Evolutionary conservation across 2,797 vertebrate species (phyloP), one percentile per base, ranked within the genome.

Genomic region (Crocodylus rhombifer): DNA sequence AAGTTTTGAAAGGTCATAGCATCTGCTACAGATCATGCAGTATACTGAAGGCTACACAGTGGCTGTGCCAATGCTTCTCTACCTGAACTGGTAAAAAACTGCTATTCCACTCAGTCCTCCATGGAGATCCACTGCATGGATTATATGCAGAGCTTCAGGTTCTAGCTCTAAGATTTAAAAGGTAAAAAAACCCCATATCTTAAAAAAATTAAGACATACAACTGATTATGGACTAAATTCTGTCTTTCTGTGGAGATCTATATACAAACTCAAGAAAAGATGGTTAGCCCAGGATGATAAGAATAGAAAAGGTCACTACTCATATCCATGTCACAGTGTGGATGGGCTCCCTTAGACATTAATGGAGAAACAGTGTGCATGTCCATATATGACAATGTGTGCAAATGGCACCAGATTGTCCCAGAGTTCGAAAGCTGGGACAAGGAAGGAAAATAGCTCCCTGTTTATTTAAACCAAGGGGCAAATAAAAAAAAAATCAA

Each of bases 91-190:
- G 16, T 36, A 75, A 88, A 79, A 67, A 82, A 87, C 16, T 3
- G 65, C 69, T 55, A 60, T 86, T 61, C 63, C 30, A 21, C 42
- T 33, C 42, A 80, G 30, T 42, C 0, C 0, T 73, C 5, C 0
- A 65, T 82, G 36, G 2, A 71, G 36, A 55, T 60, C 17, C 5
- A 55, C 56, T 28, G 5, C 21, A 71, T 51, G 90, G 25, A 76
- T 5, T 30, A 77, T 82, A 14, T 1, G 2, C 21, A 57, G 42
- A 67, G 79, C 30, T 28, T 16, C 13, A 58, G 14, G 7, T 7
- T 23, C 11, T 36, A 80, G 56, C 89, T 84, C 83, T 87, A 69
- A 78, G 42, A 11, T 2, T 79, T 28, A 17, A 81, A 94, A 42
- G 11, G 25, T 1, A 33, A 23, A 16, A 61, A 84, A 77, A 87